Evolutionary conservation across 2,113 vertebrate species (phyloP).

Genomic region (Mirounga angustirostris): DNA sequence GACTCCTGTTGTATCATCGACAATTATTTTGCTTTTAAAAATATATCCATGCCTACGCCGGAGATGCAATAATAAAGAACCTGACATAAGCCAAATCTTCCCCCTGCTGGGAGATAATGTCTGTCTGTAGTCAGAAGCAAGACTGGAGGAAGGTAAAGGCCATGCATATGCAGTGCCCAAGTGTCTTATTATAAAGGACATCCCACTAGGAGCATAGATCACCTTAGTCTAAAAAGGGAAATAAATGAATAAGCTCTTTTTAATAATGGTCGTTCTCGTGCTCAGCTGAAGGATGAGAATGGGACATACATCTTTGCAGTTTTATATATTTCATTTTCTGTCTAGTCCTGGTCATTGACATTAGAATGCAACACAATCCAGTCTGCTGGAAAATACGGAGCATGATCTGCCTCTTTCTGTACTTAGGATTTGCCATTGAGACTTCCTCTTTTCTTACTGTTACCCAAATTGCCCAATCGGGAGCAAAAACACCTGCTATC

Average conservation of each 20-base stretch:
- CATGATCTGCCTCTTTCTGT: not conserved
- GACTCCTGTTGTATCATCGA: not conserved
- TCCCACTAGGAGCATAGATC: accelerated
- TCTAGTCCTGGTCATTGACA: not conserved
- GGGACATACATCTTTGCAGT: not conserved
- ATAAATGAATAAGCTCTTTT: not conserved
- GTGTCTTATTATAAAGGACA: not conserved
- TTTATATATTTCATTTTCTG: not conserved
- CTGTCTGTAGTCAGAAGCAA: not conserved
- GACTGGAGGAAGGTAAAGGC: accelerated
- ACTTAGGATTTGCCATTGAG: not conserved
- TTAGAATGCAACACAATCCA: not conserved
- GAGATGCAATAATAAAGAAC: not conserved
- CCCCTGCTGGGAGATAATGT: not conserved
- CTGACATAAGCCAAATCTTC: not conserved
- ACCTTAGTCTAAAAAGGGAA: not conserved
- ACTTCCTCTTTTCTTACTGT: not conserved
- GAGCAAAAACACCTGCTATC: not conserved
- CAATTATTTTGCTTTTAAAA: slow-evolving; percentile 23
- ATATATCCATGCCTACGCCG: not conserved
- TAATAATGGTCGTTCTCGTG: not conserved
- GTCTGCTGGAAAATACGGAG: not conserved
- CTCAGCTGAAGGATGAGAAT: not conserved
- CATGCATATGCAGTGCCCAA: accelerated
- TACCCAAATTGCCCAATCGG: not conserved